Evolutionary conservation across 2,888 invertebrate species (phyloP).

Genomic region (Lissonota sp.): DNA sequence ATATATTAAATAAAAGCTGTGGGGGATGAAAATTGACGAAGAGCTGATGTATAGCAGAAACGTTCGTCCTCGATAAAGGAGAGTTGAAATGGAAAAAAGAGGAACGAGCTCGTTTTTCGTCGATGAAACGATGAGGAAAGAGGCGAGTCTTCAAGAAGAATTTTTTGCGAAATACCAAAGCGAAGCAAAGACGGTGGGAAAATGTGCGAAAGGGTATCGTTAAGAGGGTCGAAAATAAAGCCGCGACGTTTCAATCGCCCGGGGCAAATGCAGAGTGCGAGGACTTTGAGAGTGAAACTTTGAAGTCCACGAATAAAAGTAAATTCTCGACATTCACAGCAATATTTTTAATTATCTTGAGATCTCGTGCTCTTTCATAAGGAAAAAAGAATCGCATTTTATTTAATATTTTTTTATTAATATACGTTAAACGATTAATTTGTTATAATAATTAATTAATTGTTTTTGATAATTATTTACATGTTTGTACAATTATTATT

Average conservation of each 20-base stretch:
- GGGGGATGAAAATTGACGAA: slow-evolving; percentile 49
- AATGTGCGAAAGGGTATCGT: background rate
- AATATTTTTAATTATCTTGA: too few relatives aligned
- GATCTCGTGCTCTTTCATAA: too few relatives aligned
- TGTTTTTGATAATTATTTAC: too few relatives aligned
- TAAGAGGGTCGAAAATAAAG: background rate
- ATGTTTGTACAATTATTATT: too few relatives aligned
- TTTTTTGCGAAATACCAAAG: slow-evolving; percentile 7
- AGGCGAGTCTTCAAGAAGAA: background rate
- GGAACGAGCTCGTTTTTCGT: background rate
- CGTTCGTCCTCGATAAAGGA: slow-evolving; percentile 19
- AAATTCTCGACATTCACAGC: background rate
- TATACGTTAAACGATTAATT: too few relatives aligned
- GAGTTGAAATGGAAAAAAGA: background rate
- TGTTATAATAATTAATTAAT: too few relatives aligned
- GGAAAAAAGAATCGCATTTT: too few relatives aligned
- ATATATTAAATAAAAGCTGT: background rate
- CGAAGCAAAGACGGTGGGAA: background rate
- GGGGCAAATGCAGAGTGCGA: background rate
- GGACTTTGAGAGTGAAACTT: background rate
- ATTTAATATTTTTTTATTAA: too few relatives aligned
- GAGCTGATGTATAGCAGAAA: slow-evolving; percentile 9
- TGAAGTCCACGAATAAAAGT: background rate
- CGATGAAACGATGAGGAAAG: slow-evolving; percentile 14
- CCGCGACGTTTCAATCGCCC: background rate